Evolutionary conservation across 2,888 invertebrate genomes (phyloP).

Genomic region (Stratiomys singularior): DNA sequence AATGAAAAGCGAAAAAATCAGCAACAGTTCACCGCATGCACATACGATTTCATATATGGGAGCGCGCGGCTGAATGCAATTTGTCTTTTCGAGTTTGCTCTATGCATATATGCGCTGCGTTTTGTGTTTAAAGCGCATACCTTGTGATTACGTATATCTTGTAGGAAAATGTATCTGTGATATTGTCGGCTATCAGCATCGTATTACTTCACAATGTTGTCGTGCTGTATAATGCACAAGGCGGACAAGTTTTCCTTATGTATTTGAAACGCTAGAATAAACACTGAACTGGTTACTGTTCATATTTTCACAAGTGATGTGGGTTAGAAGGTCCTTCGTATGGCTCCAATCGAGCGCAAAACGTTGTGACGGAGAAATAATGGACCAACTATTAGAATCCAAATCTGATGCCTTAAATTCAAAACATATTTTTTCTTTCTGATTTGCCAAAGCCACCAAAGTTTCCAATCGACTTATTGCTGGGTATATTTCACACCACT

Average conservation of each 20-base stretch:
- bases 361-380: too few species aligned
- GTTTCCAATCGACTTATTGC: too few species aligned
- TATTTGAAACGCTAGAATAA: slow-evolving; percentile 16
- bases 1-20: not conserved
- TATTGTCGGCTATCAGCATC: slow-evolving; percentile 35
- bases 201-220: slow-evolving; percentile 36
- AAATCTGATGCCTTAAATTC: too few species aligned
- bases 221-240: slow-evolving; percentile 35
- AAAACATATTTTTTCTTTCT: too few species aligned
- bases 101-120: not conserved
- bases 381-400: too few species aligned
- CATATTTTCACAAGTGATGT: too few species aligned
- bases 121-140: slow-evolving; percentile 15
- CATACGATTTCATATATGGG: not conserved
- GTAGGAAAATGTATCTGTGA: slow-evolving; percentile 29
- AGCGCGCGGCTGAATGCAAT: slow-evolving; percentile 14
- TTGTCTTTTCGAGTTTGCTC: slow-evolving; percentile 6
- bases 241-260: slow-evolving; percentile 18
- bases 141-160: slow-evolving; percentile 9
- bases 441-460: too few species aligned
- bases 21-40: not conserved
- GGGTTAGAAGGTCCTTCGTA: too few species aligned
- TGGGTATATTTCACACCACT: too few species aligned
- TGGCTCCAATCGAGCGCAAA: too few species aligned
- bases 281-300: slow-evolving; percentile 7